These are phyloP conservation scores for Axis porcinus DNA, from an alignment of 2,113 vertebrate species.

Conservation along the genomic window DNA sequence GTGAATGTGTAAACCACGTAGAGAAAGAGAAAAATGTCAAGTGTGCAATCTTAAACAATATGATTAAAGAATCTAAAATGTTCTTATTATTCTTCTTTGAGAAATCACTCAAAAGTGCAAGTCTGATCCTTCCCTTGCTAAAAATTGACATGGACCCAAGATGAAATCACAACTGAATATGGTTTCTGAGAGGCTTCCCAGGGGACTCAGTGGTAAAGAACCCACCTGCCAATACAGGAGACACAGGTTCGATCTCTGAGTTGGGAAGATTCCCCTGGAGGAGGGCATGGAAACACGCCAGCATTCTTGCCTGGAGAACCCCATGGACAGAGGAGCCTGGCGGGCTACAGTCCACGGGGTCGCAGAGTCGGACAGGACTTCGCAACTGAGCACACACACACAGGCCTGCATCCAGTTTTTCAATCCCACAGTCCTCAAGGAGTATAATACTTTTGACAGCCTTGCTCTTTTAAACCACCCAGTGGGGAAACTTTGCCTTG, in stretches of 20 bases:
- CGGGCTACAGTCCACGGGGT: neutral
- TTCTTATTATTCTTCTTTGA: neutral
- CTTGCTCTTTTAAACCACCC: neutral
- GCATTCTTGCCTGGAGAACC: neutral
- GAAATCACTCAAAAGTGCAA: neutral
- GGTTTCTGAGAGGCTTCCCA: neutral
- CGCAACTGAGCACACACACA: neutral
- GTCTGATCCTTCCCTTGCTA: neutral
- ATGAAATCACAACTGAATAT: neutral
- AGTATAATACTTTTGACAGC: neutral
- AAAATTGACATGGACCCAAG: neutral
- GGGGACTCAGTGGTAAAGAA: neutral
- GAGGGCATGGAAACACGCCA: neutral
- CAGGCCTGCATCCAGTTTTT: neutral
- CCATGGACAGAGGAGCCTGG: neutral
- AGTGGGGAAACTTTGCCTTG: neutral
- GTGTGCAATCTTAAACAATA: neutral
- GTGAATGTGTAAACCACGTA: neutral
- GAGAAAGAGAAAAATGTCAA: neutral
- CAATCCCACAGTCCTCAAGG: neutral
- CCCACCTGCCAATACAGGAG: neutral
- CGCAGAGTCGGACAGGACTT: neutral
- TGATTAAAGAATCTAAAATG: neutral
- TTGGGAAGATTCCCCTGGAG: neutral
- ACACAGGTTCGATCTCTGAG: neutral